Evolutionary conservation across 2,113 vertebrate species (phyloP), one percentile per base, ranked within the genome.

Genomic region (Corynorhinus townsendii): DNA sequence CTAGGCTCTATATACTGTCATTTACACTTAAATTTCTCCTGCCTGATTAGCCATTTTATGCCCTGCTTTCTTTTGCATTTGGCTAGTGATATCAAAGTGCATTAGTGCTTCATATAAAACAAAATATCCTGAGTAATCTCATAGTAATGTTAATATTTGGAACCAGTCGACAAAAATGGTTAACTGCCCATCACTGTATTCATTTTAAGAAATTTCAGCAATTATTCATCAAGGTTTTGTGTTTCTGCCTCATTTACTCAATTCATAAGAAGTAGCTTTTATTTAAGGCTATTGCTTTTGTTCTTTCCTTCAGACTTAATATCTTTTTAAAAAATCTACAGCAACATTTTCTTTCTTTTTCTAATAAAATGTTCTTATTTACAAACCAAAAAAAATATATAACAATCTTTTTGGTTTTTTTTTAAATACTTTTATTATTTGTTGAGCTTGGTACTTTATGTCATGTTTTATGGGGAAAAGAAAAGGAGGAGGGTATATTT

Each of bases 201-300:
- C n/a, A 59, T 95, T 43, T 68, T 95, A 93, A 97, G 91, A 96
- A 87, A 62, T 95, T 71, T 93, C 16, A 38, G 88, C 47, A 96
- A 95, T 93, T 96, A 93, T 5, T 20, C 28, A 79, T 64, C 33
- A 22, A 95, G 43, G 2, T n/a, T 97, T 97, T 95, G 26, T 33
- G 6, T 97, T 94, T 97, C 85, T 62, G 19, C 2, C n/a, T 96
- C 54, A 95, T 94, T 97, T 96, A 86, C 19, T 95, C 45, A 72
- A 2, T 87, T 96, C 26, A 95, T 97, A 45, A 80, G n/a, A 92
- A 72, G 30, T 17, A 79, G 16, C 0, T 84, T 5, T 92, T 95
- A 88, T 45, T 94, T 75, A 33, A 83, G 22, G 12, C 7, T 52
- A 11, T 2, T 86, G 62, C 69, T 76, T 96, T 76, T 86, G 24